Evolutionary conservation across 2,888 invertebrate species (phyloP), one percentile per base, ranked within the genome.

Genomic region (Polyommatus iphigenia): DNA sequence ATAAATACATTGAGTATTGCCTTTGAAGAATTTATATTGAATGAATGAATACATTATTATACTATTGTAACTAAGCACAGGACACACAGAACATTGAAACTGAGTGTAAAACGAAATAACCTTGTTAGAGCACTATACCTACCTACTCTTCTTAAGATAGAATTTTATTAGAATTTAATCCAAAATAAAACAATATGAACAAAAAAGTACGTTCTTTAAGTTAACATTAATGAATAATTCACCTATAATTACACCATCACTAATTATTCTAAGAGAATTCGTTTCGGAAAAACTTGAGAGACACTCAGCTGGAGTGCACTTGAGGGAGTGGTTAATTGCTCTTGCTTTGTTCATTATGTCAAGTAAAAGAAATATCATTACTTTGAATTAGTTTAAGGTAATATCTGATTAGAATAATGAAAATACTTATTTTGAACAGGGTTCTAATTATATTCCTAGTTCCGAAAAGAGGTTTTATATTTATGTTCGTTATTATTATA

Each of bases 231-330:
- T 29, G n/a, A n/a, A 57, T n/a, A 24, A 13, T 10, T 62, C 32
- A 67, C 67, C 29, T 67, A 67, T 18, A 67, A 67, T 32, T 15
- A 67, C 29, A 67, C 3, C 5, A 10, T 20, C 59, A 59, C n/a
- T 24, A 24, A 24, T 62, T 24, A 36, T 41, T 36, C 18, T 41
- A 24, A 73, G 13, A 24, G 46, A 73, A 24, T 46, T 73, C 10
- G n/a, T 73, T 73, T 32, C 46, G 13, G 13, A 41, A 72, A 10
- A 46, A 29, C n/a, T 41, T n/a, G n/a, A 41, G 36, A 72, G 41
- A 10, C 41, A 41, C 72, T 72, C 41, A 20, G 46, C 73, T 20
- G 46, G 13, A 46, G 73, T 73, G 41, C 73, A 41, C 73, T 73
- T 73, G 2, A 73, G 73, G 73, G 41, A 41, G 10, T 46, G n/a